phyloP scores from a whole-genome alignment of 2,113 vertebrate species.

The Engystomops pustulosus region DNA sequence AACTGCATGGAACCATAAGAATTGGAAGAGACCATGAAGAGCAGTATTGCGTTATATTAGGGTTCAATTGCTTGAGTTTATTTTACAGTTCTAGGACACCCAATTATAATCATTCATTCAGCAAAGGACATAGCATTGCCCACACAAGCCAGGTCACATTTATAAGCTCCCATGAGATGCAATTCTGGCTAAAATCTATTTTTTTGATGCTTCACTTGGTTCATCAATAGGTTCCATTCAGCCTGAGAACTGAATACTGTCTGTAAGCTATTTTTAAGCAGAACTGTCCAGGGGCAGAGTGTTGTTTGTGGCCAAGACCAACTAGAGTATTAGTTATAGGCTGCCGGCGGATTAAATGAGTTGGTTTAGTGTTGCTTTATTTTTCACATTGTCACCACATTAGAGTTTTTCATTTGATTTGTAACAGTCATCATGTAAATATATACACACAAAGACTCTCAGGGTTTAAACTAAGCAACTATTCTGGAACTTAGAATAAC shows the following conservation, averaged over 20 bases:
- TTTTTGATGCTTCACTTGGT: conserved; percentile 67
- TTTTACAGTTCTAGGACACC: conserved; percentile 52
- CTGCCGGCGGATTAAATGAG: neutral
- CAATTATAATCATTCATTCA: conserved; percentile 51
- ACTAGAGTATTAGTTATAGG: neutral
- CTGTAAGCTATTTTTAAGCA: conserved; percentile 53
- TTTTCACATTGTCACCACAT: neutral
- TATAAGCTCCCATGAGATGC: conserved; percentile 62
- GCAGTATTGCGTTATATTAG: conserved; percentile 17
- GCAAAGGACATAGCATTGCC: conserved; percentile 62
- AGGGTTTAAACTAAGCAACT: neutral
- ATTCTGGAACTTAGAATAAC: too few relatives aligned
- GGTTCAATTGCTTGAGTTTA: conserved; percentile 52
- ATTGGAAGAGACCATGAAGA: conserved; percentile 54
- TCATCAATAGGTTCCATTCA: conserved; percentile 72
- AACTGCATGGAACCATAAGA: conserved; percentile 50
- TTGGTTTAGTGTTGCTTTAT: neutral
- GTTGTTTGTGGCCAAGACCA: neutral
- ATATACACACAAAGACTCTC: too few relatives aligned
- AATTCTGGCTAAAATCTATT: conserved; percentile 66
- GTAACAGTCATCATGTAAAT: too few relatives aligned
- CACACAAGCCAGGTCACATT: conserved; percentile 57
- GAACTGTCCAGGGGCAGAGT: neutral
- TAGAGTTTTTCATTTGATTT: neutral
- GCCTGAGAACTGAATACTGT: conserved; percentile 68